phyloP scores from a whole-genome alignment of 2,113 vertebrate genomes.

The Trogon melanurus region DNA sequence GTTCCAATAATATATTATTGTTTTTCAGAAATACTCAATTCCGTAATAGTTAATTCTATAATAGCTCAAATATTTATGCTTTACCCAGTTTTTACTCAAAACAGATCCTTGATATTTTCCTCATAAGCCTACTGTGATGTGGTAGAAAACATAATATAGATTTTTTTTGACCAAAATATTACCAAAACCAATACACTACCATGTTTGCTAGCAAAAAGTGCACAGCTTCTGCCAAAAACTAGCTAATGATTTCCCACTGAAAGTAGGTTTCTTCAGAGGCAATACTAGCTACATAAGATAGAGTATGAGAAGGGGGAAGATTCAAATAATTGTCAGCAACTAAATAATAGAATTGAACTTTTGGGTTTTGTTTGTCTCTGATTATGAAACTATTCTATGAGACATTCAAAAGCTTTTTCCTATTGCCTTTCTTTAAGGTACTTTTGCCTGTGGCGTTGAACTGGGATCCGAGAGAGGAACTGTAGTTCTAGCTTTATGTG shows the following conservation, averaged over 20 bases:
- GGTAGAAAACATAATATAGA: not conserved
- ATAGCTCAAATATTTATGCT: conserved; percentile 14
- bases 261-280: not conserved
- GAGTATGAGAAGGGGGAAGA: not conserved
- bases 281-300: not conserved
- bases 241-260: not conserved
- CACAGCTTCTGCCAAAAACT: not conserved
- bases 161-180: conserved; percentile 28
- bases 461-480: not conserved
- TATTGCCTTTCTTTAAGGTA: not conserved
- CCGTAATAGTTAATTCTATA: not conserved
- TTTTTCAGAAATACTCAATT: conserved; percentile 1
- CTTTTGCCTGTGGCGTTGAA: not conserved
- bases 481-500: not conserved
- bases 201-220: not conserved
- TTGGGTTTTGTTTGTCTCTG: not conserved
- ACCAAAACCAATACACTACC: conserved; percentile 12
- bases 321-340: not conserved
- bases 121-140: not conserved
- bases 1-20: not conserved
- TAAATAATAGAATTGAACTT: not conserved
- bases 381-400: not conserved
- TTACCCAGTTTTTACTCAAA: conserved; percentile 17
- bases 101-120: conserved; percentile 4
- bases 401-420: not conserved